phyloP scores from a whole-genome alignment of 2,888 invertebrate genomes.

The Dynastes tityus region DNA sequence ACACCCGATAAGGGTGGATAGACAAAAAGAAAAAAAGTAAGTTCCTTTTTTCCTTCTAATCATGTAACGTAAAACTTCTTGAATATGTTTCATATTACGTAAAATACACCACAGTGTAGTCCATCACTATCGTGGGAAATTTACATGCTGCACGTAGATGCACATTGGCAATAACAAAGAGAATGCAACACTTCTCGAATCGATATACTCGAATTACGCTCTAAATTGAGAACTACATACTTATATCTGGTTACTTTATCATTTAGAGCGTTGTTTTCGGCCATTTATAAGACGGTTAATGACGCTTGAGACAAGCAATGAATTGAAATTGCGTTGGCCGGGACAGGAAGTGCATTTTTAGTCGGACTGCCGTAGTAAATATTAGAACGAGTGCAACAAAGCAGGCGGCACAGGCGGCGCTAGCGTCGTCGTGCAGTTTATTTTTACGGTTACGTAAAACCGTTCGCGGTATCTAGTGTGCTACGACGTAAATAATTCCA shows the following conservation, averaged over 20 bases:
- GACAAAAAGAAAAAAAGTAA: no score
- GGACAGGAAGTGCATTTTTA: conserved; percentile 37
- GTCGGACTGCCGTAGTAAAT: conserved; percentile 34
- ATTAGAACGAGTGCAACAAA: conserved; percentile 16
- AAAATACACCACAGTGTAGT: background rate
- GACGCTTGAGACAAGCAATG: conserved; percentile 44
- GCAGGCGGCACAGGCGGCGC: background rate
- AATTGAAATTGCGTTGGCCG: conserved; percentile 42
- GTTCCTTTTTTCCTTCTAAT: no score
- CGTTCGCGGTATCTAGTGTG: background rate
- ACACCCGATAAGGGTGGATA: no score
- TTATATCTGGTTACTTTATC: conserved; percentile 8
- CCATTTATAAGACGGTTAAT: conserved; percentile 42
- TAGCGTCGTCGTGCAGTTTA: conserved; percentile 18
- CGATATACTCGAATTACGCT: conserved; percentile 12
- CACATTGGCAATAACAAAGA: background rate
- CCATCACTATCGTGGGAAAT: no score
- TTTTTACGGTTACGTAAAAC: conserved; percentile 30
- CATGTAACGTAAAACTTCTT: no score
- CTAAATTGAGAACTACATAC: conserved; percentile 19
- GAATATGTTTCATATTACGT: no score
- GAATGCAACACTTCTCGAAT: background rate
- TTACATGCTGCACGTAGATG: background rate
- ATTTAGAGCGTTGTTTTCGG: conserved; percentile 20
- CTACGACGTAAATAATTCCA: conserved; percentile 22